phyloP scores from a whole-genome alignment of 2,113 vertebrate genomes.

The Ictalurus furcatus region DNA sequence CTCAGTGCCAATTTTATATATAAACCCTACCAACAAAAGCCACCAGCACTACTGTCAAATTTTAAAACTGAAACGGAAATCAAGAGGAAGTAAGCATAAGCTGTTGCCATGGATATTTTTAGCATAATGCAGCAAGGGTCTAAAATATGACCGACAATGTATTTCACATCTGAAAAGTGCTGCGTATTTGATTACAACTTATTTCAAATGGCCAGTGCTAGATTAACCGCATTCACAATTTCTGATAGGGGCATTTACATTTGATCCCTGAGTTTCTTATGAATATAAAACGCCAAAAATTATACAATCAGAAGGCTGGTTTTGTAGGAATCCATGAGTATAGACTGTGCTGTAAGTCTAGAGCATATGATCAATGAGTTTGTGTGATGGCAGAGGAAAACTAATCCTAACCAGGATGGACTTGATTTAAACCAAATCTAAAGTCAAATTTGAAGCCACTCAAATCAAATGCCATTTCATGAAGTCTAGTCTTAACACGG shows the following conservation, averaged over 20 bases:
- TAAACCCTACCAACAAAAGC: conserved; percentile 9
- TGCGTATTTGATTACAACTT: background rate
- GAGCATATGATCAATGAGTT: background rate
- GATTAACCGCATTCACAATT: background rate
- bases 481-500: background rate
- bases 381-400: conserved; percentile 2
- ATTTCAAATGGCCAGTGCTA: background rate
- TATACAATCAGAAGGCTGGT: background rate
- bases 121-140: conserved; percentile 6
- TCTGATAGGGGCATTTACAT: background rate
- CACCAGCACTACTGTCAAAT: background rate
- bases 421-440: background rate
- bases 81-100: background rate
- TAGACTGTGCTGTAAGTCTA: conserved; percentile 24
- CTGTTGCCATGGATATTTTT: conserved; percentile 56
- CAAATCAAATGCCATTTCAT: background rate
- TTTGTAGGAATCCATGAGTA: background rate
- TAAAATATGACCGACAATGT: background rate
- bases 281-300: background rate
- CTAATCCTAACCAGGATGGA: conserved; percentile 8
- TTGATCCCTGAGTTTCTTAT: background rate
- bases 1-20: conserved; percentile 50
- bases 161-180: background rate
- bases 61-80: background rate
- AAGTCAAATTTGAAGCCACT: background rate